Evolutionary conservation across 2,113 vertebrate genomes (phyloP).

Genomic region (Chinchilla lanigera): DNA sequence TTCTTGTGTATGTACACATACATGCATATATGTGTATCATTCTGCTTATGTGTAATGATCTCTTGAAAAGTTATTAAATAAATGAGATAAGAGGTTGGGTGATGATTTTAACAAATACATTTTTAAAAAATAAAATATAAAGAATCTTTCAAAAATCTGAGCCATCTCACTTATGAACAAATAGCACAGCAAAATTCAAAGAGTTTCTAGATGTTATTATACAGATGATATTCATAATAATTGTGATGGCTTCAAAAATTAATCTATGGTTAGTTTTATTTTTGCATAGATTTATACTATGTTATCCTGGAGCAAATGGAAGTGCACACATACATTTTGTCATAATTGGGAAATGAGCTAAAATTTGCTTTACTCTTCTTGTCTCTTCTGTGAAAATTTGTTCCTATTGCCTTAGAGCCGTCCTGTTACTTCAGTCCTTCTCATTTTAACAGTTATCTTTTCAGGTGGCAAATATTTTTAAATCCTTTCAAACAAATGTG

Average conservation of each 20-base stretch:
- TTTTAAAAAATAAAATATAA: background rate
- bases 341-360: background rate
- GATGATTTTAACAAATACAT: background rate
- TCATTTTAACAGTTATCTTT: background rate
- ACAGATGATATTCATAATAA: conserved; percentile 16
- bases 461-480: background rate
- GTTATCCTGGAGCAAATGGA: background rate
- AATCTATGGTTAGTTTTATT: conserved; percentile 31
- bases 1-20: background rate
- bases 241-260: conserved; percentile 16
- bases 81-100: background rate
- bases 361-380: conserved; percentile 7
- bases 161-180: background rate
- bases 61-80: background rate
- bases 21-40: background rate
- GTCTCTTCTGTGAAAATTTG: background rate
- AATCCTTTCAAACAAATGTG: background rate
- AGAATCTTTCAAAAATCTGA: background rate
- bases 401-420: background rate
- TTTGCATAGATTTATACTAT: background rate
- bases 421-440: background rate
- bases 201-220: background rate
- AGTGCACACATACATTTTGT: background rate
- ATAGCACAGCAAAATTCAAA: background rate
- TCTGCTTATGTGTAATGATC: background rate